phyloP scores from a whole-genome alignment of 2,888 invertebrate genomes.

The Thyatira batis region DNA sequence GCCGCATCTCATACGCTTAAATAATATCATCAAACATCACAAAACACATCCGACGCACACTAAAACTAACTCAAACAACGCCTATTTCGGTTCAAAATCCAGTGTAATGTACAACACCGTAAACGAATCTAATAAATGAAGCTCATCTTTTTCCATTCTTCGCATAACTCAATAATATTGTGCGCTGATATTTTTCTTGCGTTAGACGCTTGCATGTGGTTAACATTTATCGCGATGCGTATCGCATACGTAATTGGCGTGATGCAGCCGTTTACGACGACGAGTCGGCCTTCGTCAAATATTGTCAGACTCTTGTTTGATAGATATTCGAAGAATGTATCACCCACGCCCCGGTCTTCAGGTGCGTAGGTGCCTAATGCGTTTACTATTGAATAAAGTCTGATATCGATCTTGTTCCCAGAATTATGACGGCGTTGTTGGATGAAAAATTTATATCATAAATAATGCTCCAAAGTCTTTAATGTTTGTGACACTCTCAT shows the following conservation, averaged over 20 bases:
- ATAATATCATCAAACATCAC: constrained; percentile 50
- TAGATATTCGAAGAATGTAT: constrained; percentile 61
- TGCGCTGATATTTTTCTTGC: constrained; percentile 56
- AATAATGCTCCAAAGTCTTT: constrained; percentile 36
- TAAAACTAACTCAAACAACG: constrained; percentile 26
- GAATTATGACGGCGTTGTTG: constrained; percentile 53
- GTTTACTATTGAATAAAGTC: constrained; percentile 59
- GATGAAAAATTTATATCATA: constrained; percentile 57
- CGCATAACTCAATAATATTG: constrained; percentile 55
- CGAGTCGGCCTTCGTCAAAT: constrained; percentile 50
- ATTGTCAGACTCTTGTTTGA: constrained; percentile 62
- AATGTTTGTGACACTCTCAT: constrained; percentile 22
- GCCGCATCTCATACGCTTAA: constrained; percentile 54
- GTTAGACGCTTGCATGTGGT: constrained; percentile 43
- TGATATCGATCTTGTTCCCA: constrained; percentile 67
- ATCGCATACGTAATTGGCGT: constrained; percentile 68
- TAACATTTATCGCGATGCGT: constrained; percentile 48
- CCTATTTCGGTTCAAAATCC: constrained; percentile 29
- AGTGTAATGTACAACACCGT: constrained; percentile 4
- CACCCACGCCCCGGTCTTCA: constrained; percentile 52
- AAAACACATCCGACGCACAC: constrained; percentile 19
- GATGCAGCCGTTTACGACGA: constrained; percentile 72
- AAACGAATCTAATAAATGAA: constrained; percentile 28
- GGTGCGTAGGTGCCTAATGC: constrained; percentile 62
- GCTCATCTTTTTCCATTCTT: constrained; percentile 29